Conservation (phyloP, 53 echinoderm and acorn worm species). For the Luidia sarsii region DNA sequence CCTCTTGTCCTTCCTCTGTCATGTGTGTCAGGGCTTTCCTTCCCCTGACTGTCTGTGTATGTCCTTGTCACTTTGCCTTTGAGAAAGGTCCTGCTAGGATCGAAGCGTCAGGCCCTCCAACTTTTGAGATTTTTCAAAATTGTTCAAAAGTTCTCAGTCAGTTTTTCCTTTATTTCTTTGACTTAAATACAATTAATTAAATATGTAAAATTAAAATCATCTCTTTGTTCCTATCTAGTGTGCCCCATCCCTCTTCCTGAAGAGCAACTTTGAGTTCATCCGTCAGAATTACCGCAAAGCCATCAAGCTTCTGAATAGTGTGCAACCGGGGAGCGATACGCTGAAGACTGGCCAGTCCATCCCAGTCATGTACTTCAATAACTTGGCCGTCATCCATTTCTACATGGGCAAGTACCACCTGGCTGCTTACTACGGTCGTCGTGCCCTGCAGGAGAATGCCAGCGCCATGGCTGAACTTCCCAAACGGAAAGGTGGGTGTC, state of each 20-base stretch:
- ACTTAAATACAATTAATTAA: too few relatives aligned
- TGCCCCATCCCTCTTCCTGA: conserved; percentile 79
- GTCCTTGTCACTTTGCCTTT: too few relatives aligned
- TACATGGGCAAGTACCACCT: conserved; percentile 96
- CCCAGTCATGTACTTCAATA: conserved; percentile 94
- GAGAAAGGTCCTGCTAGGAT: too few relatives aligned
- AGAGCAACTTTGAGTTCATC: conserved; percentile 97
- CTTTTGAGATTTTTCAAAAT: too few relatives aligned
- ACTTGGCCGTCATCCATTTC: conserved; percentile 85
- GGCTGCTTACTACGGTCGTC: conserved; percentile 82
- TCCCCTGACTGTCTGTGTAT: too few relatives aligned
- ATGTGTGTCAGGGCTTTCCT: too few relatives aligned
- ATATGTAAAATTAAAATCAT: too few relatives aligned
- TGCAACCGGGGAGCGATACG: conserved; percentile 68
- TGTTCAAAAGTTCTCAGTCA: too few relatives aligned
- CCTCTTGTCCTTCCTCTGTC: too few relatives aligned
- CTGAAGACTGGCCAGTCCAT: conserved; percentile 85
- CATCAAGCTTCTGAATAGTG: conserved; percentile 95
- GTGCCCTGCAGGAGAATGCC: conserved; percentile 85
- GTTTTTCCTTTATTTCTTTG: too few relatives aligned
- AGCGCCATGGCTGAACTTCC: conserved; percentile 78
- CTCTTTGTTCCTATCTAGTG: conserved; percentile 52
- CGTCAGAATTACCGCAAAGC: conserved; percentile 96
- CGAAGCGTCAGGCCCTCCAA: too few relatives aligned
- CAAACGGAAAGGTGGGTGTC: conserved; percentile 76